Percentiles rank a stretch among this genome's conserved stretches.
These are phyloP conservation scores for Notarius lentiginosus DNA, from an alignment of 2,113 vertebrate species.

Conservation along the genomic window DNA sequence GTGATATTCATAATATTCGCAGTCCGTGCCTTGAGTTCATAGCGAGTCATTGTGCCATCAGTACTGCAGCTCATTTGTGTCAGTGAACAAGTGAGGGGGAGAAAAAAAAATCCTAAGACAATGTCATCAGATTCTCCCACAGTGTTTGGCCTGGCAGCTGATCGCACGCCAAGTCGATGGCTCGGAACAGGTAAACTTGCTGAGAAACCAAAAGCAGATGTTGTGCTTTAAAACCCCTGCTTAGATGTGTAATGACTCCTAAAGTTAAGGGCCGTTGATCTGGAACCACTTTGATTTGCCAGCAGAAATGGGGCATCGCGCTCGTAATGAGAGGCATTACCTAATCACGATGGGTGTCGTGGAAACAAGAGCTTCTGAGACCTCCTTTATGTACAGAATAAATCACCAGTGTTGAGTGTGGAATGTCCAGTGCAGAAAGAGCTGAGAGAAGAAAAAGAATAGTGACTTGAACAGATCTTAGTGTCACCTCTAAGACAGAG, in stretches of 20 bases:
- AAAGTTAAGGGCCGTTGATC: slow-evolving; percentile 58
- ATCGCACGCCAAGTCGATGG: slow-evolving; percentile 36
- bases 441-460: slow-evolving; percentile 34
- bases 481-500: not conserved
- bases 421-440: slow-evolving; percentile 40
- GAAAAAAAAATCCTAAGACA: slow-evolving; percentile 14
- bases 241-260: slow-evolving; percentile 63
- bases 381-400: slow-evolving; percentile 43
- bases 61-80: slow-evolving; percentile 30
- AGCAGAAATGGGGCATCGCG: slow-evolving; percentile 61
- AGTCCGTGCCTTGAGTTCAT: slow-evolving; percentile 22
- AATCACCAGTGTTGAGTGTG: slow-evolving; percentile 47
- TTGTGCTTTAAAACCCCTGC: slow-evolving; percentile 57
- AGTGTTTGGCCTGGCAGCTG: slow-evolving; percentile 34
- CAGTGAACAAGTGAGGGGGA: slow-evolving; percentile 8
- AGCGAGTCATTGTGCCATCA: slow-evolving; percentile 10
- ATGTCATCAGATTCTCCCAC: slow-evolving; percentile 38
- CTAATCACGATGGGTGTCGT: slow-evolving; percentile 47
- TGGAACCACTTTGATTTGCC: slow-evolving; percentile 60
- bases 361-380: slow-evolving; percentile 36
- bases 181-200: slow-evolving; percentile 62
- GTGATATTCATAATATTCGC: not conserved
- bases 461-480: slow-evolving; percentile 25
- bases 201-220: slow-evolving; percentile 58
- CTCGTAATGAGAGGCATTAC: slow-evolving; percentile 56